A percentile compares a stretch with the other conserved stretches of the same genome.
Conservation (phyloP, 2,113 vertebrate genomes). For the Lontra canadensis region DNA sequence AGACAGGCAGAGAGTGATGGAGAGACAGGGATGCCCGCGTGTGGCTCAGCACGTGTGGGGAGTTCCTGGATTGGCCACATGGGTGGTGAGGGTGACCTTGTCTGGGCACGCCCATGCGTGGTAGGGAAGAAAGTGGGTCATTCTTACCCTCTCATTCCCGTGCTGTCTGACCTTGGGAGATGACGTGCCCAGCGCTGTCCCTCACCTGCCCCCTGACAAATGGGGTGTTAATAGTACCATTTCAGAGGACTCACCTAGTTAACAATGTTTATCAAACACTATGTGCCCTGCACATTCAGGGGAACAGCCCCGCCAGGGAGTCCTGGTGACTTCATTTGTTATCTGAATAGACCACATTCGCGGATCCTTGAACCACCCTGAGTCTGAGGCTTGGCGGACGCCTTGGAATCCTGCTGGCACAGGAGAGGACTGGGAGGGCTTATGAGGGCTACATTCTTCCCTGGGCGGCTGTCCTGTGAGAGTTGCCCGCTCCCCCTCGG, state of each 20-base stretch:
- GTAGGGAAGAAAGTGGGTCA: too few species aligned
- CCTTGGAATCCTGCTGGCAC: background rate
- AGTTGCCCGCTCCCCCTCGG: background rate
- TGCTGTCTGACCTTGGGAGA: background rate
- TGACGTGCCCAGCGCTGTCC: rapidly evolving
- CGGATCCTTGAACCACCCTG: background rate
- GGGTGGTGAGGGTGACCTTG: background rate
- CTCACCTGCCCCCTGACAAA: background rate
- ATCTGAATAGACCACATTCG: background rate
- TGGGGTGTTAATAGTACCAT: background rate
- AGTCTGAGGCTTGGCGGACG: background rate
- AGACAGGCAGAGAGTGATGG: background rate
- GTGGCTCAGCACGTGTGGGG: background rate
- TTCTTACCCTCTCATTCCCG: background rate
- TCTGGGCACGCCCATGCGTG: rapidly evolving
- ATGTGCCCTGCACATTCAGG: background rate
- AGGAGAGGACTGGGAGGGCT: background rate
- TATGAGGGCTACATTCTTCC: background rate
- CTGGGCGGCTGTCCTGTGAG: background rate
- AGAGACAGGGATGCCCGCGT: background rate
- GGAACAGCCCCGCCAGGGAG: background rate
- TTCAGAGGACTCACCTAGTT: background rate
- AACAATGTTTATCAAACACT: background rate
- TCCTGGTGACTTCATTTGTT: background rate
- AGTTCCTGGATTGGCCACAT: rapidly evolving